Evolutionary conservation across 1,140 invertebrate genomes (phyloP).

Genomic region (Drosophila nigromelanica): DNA sequence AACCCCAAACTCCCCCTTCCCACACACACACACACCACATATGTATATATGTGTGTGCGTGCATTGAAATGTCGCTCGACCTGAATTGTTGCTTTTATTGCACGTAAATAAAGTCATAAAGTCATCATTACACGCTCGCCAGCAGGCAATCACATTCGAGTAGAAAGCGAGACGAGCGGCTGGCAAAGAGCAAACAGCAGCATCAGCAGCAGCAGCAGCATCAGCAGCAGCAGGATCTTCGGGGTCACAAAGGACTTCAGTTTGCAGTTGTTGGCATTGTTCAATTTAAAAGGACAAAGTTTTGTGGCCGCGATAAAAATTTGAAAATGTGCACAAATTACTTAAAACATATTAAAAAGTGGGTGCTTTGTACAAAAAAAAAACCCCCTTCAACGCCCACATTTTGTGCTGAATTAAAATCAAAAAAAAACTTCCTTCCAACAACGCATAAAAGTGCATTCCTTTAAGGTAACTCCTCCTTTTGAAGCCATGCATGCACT

Average conservation of each 20-base stretch:
- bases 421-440: slow-evolving; percentile 3
- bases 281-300: slow-evolving; percentile 63
- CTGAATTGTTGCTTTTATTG: slow-evolving; percentile 72
- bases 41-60: background rate
- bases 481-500: slow-evolving; percentile 26
- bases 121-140: slow-evolving; percentile 74
- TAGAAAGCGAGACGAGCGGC: too few species aligned
- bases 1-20: too few species aligned
- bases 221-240: background rate
- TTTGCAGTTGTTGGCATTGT: slow-evolving; percentile 24
- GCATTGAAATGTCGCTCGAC: slow-evolving; percentile 25
- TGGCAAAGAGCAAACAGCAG: background rate
- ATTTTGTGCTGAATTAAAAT: slow-evolving; percentile 65
- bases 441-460: slow-evolving; percentile 50
- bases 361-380: slow-evolving; percentile 9
- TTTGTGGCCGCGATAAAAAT: slow-evolving; percentile 77
- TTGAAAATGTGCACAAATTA: slow-evolving; percentile 76
- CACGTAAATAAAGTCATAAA: slow-evolving; percentile 81
- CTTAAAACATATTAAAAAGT: slow-evolving; percentile 75
- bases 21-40: background rate
- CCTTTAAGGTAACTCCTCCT: slow-evolving; percentile 13
- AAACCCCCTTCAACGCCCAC: slow-evolving; percentile 1
- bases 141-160: slow-evolving; percentile 46
- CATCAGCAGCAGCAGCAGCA: background rate
- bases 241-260: slow-evolving; percentile 23